phyloP scores from a whole-genome alignment of 2,888 invertebrate genomes.

The Brachylomia viminalis region DNA sequence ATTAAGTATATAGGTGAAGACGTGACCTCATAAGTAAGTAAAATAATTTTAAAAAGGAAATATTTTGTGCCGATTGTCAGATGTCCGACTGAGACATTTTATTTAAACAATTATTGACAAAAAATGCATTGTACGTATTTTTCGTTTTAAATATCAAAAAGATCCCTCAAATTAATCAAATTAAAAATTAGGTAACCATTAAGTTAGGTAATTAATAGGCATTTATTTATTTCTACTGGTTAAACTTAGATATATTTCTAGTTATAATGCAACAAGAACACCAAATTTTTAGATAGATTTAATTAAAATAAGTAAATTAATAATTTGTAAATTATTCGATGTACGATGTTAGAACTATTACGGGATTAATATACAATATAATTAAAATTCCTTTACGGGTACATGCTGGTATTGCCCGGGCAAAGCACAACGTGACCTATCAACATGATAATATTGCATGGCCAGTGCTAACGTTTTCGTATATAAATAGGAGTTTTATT shows the following conservation, averaged over 20 bases:
- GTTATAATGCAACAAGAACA: conserved; percentile 71
- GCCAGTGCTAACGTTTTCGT: conserved; percentile 34
- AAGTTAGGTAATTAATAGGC: background rate
- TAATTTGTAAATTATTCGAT: conserved; percentile 31
- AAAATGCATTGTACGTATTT: background rate
- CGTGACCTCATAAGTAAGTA: background rate
- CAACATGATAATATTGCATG: conserved; percentile 12
- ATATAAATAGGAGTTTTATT: conserved; percentile 27
- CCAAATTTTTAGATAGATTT: conserved; percentile 70
- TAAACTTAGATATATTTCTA: conserved; percentile 49
- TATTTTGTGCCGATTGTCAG: background rate
- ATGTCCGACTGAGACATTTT: background rate
- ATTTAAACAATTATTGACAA: background rate
- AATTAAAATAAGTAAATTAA: conserved; percentile 48
- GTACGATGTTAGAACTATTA: conserved; percentile 36
- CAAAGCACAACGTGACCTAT: conserved; percentile 31
- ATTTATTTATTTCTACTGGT: conserved; percentile 38
- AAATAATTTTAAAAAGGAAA: background rate
- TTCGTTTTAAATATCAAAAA: background rate
- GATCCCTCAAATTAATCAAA: background rate
- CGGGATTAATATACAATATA: conserved; percentile 41
- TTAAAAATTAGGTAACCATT: background rate
- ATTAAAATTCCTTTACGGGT: conserved; percentile 28
- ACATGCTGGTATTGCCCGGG: conserved; percentile 37
- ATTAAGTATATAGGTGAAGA: background rate